Evolutionary conservation across 2,888 invertebrate species (phyloP).

Genomic region (Euplexia lucipara): DNA sequence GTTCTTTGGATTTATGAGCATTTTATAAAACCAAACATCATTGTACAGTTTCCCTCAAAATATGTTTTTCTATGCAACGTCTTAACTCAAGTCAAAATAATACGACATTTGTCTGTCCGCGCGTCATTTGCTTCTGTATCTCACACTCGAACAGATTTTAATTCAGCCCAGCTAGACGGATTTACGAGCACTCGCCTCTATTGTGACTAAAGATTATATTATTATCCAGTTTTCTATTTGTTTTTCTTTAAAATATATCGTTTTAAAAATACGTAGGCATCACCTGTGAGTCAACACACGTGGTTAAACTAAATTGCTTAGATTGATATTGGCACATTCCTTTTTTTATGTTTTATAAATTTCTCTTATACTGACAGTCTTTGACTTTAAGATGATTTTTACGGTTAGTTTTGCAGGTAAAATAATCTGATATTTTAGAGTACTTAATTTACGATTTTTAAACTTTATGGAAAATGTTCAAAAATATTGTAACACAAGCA

Average conservation of each 20-base stretch:
- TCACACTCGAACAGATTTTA: slow-evolving; percentile 78
- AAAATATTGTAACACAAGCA: too few species aligned
- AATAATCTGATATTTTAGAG: slow-evolving; percentile 47
- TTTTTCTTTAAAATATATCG: slow-evolving; percentile 65
- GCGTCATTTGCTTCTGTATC: slow-evolving; percentile 71
- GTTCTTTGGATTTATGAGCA: slow-evolving; percentile 12
- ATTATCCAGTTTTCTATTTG: slow-evolving; percentile 75
- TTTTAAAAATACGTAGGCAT: slow-evolving; percentile 51
- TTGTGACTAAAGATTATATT: slow-evolving; percentile 83
- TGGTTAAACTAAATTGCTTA: slow-evolving; percentile 40
- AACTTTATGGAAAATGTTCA: too few species aligned
- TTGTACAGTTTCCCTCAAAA: slow-evolving; percentile 26
- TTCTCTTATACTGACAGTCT: slow-evolving; percentile 48
- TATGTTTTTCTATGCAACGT: slow-evolving; percentile 55
- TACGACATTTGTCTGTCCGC: slow-evolving; percentile 79
- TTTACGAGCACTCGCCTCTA: slow-evolving; percentile 77
- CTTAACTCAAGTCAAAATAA: slow-evolving; percentile 74
- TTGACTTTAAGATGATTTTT: slow-evolving; percentile 63
- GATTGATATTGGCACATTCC: slow-evolving; percentile 62
- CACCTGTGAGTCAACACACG: slow-evolving; percentile 51
- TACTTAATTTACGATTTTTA: slow-evolving; percentile 45
- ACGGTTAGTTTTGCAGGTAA: slow-evolving; percentile 45
- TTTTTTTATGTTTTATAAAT: slow-evolving; percentile 62
- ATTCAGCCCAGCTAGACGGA: slow-evolving; percentile 78
- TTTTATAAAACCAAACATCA: slow-evolving; percentile 16